phyloP scores from a whole-genome alignment of 2,888 invertebrate genomes.

The Hypolimnas misippus region DNA sequence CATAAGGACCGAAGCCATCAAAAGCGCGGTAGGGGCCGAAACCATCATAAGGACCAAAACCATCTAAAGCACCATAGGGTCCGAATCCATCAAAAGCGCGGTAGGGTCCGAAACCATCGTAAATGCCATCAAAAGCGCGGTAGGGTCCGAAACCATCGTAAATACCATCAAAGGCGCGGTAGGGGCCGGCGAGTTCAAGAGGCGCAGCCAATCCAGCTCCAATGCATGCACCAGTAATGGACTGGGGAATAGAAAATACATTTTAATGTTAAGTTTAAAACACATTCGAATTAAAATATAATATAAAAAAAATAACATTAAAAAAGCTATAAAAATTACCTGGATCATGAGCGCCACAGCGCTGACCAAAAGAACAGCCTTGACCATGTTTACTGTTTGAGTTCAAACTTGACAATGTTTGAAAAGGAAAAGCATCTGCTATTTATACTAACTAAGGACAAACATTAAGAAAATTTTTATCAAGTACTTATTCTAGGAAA shows the following conservation, averaged over 20 bases:
- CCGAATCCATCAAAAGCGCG: background rate
- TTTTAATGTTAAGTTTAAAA: background rate
- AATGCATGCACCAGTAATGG: background rate
- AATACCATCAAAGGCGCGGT: background rate
- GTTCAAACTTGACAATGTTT: too few species aligned
- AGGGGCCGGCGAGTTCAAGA: background rate
- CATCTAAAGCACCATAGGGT: background rate
- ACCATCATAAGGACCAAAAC: too few species aligned
- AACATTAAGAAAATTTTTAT: background rate
- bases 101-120: background rate
- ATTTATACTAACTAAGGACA: slow-evolving; percentile 30
- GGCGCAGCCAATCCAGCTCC: background rate
- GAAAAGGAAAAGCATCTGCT: background rate
- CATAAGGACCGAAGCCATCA: background rate
- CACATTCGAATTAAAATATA: background rate
- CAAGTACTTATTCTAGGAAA: background rate
- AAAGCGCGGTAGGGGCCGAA: background rate
- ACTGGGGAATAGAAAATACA: background rate
- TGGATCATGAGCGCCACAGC: slow-evolving; percentile 50
- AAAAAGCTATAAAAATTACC: too few species aligned
- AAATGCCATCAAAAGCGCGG: too few species aligned
- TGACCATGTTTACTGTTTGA: too few species aligned
- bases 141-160: background rate
- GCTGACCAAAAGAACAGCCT: too few species aligned
- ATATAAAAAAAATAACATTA: too few species aligned